Evolutionary conservation across 2,113 vertebrate species (phyloP), one percentile per base, ranked within the genome.

Genomic region (Sturnira hondurensis): DNA sequence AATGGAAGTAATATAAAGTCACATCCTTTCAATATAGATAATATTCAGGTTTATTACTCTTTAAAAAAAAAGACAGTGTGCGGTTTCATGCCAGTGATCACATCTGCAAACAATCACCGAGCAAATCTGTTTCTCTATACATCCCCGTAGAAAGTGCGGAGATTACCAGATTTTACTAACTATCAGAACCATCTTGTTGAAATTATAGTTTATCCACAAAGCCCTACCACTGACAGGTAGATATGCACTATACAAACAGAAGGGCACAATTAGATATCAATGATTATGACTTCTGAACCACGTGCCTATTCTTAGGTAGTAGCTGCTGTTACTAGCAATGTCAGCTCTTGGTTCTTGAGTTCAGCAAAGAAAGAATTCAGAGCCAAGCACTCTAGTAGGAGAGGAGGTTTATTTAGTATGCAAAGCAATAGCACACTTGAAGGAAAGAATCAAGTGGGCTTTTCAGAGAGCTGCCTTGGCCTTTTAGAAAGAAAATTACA

Each of bases 1-100:
- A 97, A 84, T 97, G 82, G 52, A 97, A 97, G 58, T 94, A 95
- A 97, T 96, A 95, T 65, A 94, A 84, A 84, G 28, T 77, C 77
- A 47, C 56, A 95, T 95, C 77, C 89, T 93, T 95, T 95, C 90
- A 95, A 33, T 96, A 43, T 61, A 92, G 78, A 84, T 82, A 96
- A 96, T 94, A 85, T 96, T 14, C 0, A 67, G 92, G 12, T 88
- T 96, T 97, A 86, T 97, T 97, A 63, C 52, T 61, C 0, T 0
- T 97, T 63, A 96, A 95, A 43, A 86, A 92, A 96, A 71, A 81
- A 91, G 24, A 56, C 41, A n/a, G 31, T 26, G 22, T 83, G 43
- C 33, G 56, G 74, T 92, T 97, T 86, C 19, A 93, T 91, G 54
- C 70, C 85, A 91, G 96, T 16, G 5, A 77, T 98, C 81, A 85